A percentile compares a stretch with the other conserved stretches of the same genome.
Conservation (phyloP, 2,113 vertebrate genomes). For the Dipodomys spectabilis region DNA sequence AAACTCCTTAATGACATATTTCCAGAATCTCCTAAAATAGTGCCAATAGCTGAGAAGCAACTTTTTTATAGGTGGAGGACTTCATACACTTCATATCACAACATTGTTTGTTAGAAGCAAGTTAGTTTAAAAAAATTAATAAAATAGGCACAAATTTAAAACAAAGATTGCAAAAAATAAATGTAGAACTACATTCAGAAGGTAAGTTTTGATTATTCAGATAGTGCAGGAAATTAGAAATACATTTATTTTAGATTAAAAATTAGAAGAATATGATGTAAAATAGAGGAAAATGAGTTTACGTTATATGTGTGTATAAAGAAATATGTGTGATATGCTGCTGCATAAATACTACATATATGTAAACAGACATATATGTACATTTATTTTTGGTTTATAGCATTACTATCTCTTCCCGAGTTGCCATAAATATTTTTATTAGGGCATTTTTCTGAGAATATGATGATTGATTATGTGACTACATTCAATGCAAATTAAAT, state of each 20-base stretch:
- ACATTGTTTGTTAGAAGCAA: background rate
- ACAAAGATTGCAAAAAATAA: background rate
- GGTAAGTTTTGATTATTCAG: conserved; percentile 13
- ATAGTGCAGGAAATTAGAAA: conserved; percentile 13
- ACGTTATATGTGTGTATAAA: background rate
- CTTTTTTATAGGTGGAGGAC: background rate
- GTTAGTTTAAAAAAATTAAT: conserved; percentile 1
- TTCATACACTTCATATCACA: background rate
- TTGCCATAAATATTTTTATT: background rate
- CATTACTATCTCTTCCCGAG: background rate
- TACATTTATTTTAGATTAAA: background rate
- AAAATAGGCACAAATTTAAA: background rate
- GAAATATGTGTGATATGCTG: background rate
- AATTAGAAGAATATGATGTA: background rate
- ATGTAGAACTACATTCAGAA: conserved; percentile 29
- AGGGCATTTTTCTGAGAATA: conserved; percentile 32
- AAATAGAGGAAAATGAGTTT: background rate
- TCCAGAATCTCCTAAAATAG: too few species aligned
- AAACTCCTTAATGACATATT: too few species aligned
- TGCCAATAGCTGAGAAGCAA: background rate
- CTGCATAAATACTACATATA: background rate
- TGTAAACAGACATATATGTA: background rate
- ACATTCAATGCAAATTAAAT: conserved; percentile 15
- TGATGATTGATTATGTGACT: background rate
- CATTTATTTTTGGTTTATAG: conserved; percentile 28